phyloP scores from a whole-genome alignment of 2,888 invertebrate genomes.

The Xylota sylvarum region DNA sequence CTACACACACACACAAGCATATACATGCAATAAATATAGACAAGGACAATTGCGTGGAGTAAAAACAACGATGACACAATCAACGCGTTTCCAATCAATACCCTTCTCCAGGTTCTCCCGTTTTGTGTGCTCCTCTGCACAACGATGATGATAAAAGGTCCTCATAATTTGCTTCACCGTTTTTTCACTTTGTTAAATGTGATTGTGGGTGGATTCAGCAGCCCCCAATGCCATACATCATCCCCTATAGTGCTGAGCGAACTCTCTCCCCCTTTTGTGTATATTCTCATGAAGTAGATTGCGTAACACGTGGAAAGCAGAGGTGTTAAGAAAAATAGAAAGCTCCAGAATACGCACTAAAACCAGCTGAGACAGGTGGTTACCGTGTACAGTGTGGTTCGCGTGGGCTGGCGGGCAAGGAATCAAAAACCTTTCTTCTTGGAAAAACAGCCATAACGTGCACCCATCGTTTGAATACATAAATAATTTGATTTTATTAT shows the following conservation, averaged over 20 bases:
- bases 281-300: constrained; percentile 5
- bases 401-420: neutral
- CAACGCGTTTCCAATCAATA: constrained; percentile 14
- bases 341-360: neutral
- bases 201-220: constrained; percentile 10
- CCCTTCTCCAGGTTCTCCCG: neutral
- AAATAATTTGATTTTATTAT: constrained; percentile 59
- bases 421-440: neutral
- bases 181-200: constrained; percentile 30
- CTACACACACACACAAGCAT: neutral
- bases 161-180: constrained; percentile 30
- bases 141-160: constrained; percentile 17
- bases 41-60: constrained; percentile 1
- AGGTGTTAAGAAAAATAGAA: constrained; percentile 16
- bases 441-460: constrained; percentile 4
- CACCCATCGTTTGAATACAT: constrained; percentile 42
- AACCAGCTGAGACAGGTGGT: constrained; percentile 28
- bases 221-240: neutral
- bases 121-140: neutral
- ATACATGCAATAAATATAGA: neutral
- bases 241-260: neutral
- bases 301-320: constrained; percentile 45
- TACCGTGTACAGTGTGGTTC: constrained; percentile 14
- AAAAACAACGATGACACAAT: constrained; percentile 25
- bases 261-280: neutral